phyloP scores from a whole-genome alignment of 1,140 invertebrate species.

The Sogatella furcifera region DNA sequence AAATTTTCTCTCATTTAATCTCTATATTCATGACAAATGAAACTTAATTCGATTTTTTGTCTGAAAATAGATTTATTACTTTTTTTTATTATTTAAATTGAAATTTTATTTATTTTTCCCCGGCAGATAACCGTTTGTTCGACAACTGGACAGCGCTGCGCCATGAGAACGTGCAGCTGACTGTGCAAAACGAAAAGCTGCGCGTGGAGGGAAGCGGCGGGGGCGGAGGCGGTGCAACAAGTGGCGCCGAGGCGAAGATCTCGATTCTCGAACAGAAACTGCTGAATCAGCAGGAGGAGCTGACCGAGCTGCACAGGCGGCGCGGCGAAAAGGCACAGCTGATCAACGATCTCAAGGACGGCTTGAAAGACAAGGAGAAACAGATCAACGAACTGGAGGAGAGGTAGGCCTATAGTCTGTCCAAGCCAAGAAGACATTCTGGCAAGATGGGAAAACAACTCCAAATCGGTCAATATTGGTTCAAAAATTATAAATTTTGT shows the following conservation, averaged over 20 bases:
- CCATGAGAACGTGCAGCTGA: conserved; percentile 72
- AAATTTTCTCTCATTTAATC: too few species aligned
- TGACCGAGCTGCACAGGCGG: conserved; percentile 77
- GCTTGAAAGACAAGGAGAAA: conserved; percentile 77
- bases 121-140: conserved; percentile 79
- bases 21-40: too few species aligned
- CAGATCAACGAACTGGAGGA: conserved; percentile 57
- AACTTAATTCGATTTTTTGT: too few species aligned
- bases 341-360: conserved; percentile 80
- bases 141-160: conserved; percentile 66
- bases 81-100: too few species aligned
- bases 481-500: too few species aligned
- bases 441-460: too few species aligned
- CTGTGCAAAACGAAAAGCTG: conserved; percentile 72
- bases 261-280: conserved; percentile 73
- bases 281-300: conserved; percentile 77
- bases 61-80: too few species aligned
- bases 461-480: too few species aligned
- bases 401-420: conserved; percentile 51
- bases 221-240: conserved; percentile 28
- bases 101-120: conserved; percentile 33
- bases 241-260: conserved; percentile 37
- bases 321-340: conserved; percentile 88
- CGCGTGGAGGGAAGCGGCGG: conserved; percentile 43
- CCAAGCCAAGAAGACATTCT: too few species aligned